Base-by-base conservation (phyloP, 2,113 vertebrate species). In the Syngnathus scovelli region DNA sequence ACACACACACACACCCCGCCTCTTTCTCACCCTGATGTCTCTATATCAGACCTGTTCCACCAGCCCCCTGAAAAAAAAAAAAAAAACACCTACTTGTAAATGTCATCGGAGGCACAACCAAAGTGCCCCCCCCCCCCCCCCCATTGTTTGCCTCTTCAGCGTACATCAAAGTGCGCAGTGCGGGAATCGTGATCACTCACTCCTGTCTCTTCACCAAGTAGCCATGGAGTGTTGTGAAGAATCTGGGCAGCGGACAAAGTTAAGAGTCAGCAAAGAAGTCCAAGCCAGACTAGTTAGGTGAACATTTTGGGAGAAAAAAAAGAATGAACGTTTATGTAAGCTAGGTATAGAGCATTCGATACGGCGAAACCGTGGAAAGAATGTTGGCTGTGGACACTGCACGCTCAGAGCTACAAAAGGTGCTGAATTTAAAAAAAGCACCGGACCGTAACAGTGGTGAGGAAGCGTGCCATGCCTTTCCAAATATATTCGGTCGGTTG, bases 311-410 rank as follows among this genome's bases (percentile, higher is more conserved):
- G 33, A 65, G 43, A 43, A 23, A 19, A 61, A 21, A 61, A 4
- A 67, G 60, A 77, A 64, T 11, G 8, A 80, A 55, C 69, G 67
- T 78, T 77, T 77, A 49, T 67, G 48, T 67, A 51, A 70, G 69
- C 64, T 36, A 67, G 60, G 38, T 61, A 54, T 18, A 67, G 54
- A 78, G 66, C 63, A 79, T 76, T 64, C 77, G 76, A 85, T 83
- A 79, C 55, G 9, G 12, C 49, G 48, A 64, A 62, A 70, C 68
- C 73, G 71, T 83, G 81, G 81, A 83, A 82, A 73, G 78, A 82
- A 82, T 78, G 73, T 77, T 38, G 67, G 66, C 76, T 21, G 60
- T 64, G 66, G 60, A 69, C 33, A 0, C 13, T 66, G 74, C 72
- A 79, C 49, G 36, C 77, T 69, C 7, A 61, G 36, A 65, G 37